These are phyloP conservation scores for Montipora capricornis DNA, from an alignment of 64 coral and sea anemone genomes.

Conservation along the genomic window DNA sequence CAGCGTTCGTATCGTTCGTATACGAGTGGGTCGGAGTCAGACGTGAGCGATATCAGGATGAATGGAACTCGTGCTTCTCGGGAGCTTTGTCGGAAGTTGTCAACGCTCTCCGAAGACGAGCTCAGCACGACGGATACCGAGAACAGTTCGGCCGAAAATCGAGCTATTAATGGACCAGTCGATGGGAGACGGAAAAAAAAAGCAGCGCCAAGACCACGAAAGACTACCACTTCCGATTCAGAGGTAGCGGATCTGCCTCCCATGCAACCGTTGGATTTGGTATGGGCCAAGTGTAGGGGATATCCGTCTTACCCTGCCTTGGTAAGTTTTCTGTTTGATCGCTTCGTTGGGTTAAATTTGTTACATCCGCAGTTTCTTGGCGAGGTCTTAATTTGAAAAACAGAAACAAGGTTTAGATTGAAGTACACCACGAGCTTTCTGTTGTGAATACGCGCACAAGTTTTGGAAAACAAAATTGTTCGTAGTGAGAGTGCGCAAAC, in stretches of 20 bases:
- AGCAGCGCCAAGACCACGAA: constrained; percentile 75
- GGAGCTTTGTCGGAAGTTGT: constrained; percentile 66
- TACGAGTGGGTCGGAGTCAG: constrained; percentile 92
- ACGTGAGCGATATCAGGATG: constrained; percentile 69
- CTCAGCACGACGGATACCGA: constrained; percentile 94
- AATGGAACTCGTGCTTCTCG: constrained; percentile 81
- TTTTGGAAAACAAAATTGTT: too few species aligned
- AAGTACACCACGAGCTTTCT: too few species aligned
- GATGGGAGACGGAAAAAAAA: constrained; percentile 63
- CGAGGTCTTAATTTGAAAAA: too few species aligned
- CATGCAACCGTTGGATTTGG: constrained; percentile 89
- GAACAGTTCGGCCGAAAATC: constrained; percentile 85
- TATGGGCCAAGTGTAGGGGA: constrained; percentile 98
- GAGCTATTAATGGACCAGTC: constrained; percentile 78
- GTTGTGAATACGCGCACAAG: too few species aligned
- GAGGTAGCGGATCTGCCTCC: constrained; percentile 86
- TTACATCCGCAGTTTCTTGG: too few species aligned
- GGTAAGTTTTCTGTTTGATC: constrained; percentile 51
- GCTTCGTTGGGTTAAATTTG: too few species aligned
- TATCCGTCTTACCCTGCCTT: constrained; percentile 97
- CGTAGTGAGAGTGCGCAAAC: too few species aligned
- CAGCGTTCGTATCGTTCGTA: constrained; percentile 90
- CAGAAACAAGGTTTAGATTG: too few species aligned
- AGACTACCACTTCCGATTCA: constrained; percentile 87
- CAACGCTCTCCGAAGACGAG: constrained; percentile 91